phyloP scores from a whole-genome alignment of 1,140 invertebrate species.

The Pantala flavescens region DNA sequence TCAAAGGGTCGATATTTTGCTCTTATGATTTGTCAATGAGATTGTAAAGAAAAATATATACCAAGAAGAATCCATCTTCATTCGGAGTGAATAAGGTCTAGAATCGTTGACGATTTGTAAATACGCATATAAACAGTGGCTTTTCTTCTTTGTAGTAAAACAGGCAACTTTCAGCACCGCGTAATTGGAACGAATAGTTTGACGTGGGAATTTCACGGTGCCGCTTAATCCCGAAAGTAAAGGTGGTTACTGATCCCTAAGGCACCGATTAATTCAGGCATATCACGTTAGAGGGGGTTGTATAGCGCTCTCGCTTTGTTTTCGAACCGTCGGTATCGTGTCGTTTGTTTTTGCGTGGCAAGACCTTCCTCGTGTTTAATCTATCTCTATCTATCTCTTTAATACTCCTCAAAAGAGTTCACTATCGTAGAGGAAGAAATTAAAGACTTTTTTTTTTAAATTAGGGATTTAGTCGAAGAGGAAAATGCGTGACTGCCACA shows the following conservation, averaged over 20 bases:
- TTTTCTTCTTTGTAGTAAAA: neutral
- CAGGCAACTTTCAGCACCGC: neutral
- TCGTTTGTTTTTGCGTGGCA: neutral
- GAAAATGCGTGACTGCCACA: neutral
- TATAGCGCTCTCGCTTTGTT: neutral
- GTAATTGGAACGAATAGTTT: neutral
- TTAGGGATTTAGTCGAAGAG: slow-evolving; percentile 7
- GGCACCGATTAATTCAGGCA: neutral
- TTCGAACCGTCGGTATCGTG: neutral
- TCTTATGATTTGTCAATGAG: neutral
- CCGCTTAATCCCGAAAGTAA: neutral
- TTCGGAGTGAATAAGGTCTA: neutral
- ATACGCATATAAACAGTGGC: neutral
- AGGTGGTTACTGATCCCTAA: neutral
- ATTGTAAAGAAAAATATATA: neutral
- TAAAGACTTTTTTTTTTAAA: neutral
- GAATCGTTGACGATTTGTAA: neutral
- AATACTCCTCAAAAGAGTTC: neutral
- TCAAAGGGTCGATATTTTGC: neutral
- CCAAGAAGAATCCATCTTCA: neutral
- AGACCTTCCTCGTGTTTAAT: neutral
- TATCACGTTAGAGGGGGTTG: neutral
- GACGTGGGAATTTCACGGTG: too few relatives aligned
- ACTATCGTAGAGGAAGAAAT: neutral
- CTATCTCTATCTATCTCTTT: neutral